These are phyloP conservation scores for Cybosia mesomella DNA, from an alignment of 2,888 invertebrate species.

Conservation along the genomic window DNA sequence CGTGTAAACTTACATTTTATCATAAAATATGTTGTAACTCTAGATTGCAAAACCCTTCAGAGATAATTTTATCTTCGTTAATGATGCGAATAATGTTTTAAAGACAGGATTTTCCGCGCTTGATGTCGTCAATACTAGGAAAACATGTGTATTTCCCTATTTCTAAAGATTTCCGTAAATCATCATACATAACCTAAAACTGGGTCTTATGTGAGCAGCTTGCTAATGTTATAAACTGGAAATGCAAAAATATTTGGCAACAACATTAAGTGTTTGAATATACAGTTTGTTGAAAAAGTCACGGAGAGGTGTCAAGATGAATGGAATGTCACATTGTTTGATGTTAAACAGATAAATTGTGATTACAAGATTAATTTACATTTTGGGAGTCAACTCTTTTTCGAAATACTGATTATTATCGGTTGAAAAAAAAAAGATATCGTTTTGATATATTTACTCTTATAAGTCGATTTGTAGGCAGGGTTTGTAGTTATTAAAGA, in stretches of 20 bases:
- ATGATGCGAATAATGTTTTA: not conserved
- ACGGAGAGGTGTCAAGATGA: constrained; percentile 70
- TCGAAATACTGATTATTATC: constrained; percentile 16
- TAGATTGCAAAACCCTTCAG: not conserved
- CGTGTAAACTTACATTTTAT: not conserved
- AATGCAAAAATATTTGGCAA: constrained; percentile 54
- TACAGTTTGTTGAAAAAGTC: constrained; percentile 71
- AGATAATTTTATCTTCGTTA: not conserved
- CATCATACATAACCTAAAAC: constrained; percentile 34
- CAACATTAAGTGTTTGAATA: constrained; percentile 67
- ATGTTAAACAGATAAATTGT: constrained; percentile 54
- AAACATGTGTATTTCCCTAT: constrained; percentile 7
- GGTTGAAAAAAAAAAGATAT: constrained; percentile 29
- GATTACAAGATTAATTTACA: constrained; percentile 59
- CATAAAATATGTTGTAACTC: not conserved
- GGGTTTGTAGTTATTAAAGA: constrained; percentile 28
- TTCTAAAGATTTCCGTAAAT: not conserved
- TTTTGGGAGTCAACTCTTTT: constrained; percentile 40
- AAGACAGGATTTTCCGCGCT: not conserved
- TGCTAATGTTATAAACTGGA: constrained; percentile 39
- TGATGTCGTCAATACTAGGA: not conserved
- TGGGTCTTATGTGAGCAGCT: constrained; percentile 40
- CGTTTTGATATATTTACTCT: constrained; percentile 27
- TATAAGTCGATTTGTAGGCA: constrained; percentile 16
- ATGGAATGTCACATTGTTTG: constrained; percentile 67